Percentiles rank a stretch among this genome's conserved stretches.
Evolutionary conservation across 2,797 vertebrate species (phyloP).

Genomic region (Fratercula arctica): DNA sequence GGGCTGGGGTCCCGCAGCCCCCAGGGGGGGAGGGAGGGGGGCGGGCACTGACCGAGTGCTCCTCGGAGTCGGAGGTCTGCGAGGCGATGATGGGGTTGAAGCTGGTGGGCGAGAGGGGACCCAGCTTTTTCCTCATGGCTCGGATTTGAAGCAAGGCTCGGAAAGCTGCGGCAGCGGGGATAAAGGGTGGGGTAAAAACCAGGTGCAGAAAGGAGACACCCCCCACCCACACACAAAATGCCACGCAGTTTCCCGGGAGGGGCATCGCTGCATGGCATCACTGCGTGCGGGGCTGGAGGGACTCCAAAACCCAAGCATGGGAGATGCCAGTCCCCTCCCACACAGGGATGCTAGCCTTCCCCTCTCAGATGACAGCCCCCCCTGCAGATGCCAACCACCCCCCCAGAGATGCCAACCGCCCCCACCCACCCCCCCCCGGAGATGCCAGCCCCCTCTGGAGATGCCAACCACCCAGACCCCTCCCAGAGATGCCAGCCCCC

Average conservation of each 20-base stretch:
- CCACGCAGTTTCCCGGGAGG: background rate
- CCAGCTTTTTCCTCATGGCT: constrained; percentile 96
- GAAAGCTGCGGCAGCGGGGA: constrained; percentile 79
- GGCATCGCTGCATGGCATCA: background rate
- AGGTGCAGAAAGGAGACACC: background rate
- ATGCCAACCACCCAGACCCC: background rate
- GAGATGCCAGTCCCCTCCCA: background rate
- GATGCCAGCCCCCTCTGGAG: too few relatives aligned
- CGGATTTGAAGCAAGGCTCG: constrained; percentile 97
- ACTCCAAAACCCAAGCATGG: accelerated
- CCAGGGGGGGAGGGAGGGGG: accelerated
- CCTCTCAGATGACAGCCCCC: background rate
- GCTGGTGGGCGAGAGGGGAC: constrained; percentile 87
- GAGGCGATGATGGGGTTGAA: constrained; percentile 95
- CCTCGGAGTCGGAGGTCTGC: constrained; percentile 94
- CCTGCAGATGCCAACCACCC: too few relatives aligned
- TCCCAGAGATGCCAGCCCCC: too few relatives aligned
- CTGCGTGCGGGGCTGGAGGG: accelerated
- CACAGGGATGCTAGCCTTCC: background rate
- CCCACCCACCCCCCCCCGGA: too few relatives aligned
- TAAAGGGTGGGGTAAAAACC: background rate
- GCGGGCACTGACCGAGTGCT: constrained; percentile 86
- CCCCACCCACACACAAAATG: background rate
- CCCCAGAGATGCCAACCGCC: background rate
- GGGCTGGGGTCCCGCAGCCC: background rate